Evolutionary conservation across 2,113 vertebrate species (phyloP).

Genomic region (Tympanuchus pallidicinctus): DNA sequence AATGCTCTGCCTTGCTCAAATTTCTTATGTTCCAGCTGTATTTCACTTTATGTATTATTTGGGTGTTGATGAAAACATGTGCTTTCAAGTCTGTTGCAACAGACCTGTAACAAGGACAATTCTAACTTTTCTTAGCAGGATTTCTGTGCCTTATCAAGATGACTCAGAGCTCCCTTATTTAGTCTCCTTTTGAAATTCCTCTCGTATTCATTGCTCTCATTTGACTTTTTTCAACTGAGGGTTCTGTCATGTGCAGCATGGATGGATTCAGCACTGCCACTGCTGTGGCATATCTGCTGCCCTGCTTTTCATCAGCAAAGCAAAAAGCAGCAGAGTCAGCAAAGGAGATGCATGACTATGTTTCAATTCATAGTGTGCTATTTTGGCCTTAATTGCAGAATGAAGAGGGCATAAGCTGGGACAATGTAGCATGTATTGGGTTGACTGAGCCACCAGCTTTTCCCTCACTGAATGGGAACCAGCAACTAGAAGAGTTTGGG

Average conservation of each 20-base stretch:
- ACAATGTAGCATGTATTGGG: background rate
- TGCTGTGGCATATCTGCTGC: background rate
- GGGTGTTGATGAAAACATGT: background rate
- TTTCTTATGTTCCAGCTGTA: background rate
- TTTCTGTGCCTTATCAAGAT: background rate
- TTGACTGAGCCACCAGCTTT: background rate
- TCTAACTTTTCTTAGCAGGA: background rate
- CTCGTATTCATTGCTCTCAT: background rate
- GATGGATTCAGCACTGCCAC: background rate
- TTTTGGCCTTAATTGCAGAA: background rate
- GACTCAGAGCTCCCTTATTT: background rate
- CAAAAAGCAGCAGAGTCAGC: background rate
- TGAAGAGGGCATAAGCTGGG: background rate
- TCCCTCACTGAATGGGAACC: background rate
- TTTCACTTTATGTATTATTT: background rate
- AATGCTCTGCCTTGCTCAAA: background rate
- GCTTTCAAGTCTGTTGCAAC: background rate
- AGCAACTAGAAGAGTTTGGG: background rate
- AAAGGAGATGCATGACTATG: background rate
- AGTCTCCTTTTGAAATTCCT: background rate
- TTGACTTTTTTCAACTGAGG: background rate
- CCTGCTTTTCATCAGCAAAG: background rate
- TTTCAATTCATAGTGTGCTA: background rate
- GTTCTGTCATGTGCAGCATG: accelerated
- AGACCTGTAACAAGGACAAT: background rate